phyloP scores from a whole-genome alignment of 2,113 vertebrate species.

The Chionomys nivalis region DNA sequence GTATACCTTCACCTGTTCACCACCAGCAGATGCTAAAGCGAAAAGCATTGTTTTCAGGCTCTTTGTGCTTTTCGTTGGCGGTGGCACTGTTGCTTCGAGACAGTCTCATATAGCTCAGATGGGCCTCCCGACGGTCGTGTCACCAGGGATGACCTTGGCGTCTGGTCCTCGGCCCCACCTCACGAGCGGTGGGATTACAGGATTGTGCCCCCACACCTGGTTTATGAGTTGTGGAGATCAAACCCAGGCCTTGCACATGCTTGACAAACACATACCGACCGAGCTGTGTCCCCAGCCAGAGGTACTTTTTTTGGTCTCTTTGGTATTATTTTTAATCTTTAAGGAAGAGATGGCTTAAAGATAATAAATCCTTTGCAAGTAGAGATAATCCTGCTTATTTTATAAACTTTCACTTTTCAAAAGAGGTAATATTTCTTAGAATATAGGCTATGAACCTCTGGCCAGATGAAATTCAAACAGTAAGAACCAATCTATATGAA shows the following conservation, averaged over 20 bases:
- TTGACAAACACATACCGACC: neutral
- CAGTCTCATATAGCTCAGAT: neutral
- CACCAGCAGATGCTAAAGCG: neutral
- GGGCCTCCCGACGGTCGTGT: neutral
- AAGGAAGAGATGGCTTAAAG: neutral
- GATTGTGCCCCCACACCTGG: neutral
- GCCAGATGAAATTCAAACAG: slow-evolving; percentile 36
- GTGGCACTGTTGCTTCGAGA: neutral
- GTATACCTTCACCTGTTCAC: neutral
- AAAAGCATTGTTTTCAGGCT: neutral
- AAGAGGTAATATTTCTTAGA: slow-evolving; percentile 18
- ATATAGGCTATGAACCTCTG: neutral
- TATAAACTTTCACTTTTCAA: slow-evolving; percentile 31
- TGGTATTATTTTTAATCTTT: slow-evolving; percentile 62
- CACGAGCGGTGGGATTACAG: neutral
- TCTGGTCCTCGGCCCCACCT: neutral
- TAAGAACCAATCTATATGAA: slow-evolving; percentile 45
- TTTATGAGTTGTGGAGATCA: neutral
- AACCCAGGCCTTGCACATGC: neutral
- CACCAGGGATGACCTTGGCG: neutral
- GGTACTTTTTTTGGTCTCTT: neutral
- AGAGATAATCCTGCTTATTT: slow-evolving; percentile 37
- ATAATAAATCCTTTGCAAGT: slow-evolving; percentile 38
- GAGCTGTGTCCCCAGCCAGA: neutral
- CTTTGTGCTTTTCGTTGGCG: neutral